Conservation (phyloP, 23 tunicate species). For the Pegea sp. region DNA sequence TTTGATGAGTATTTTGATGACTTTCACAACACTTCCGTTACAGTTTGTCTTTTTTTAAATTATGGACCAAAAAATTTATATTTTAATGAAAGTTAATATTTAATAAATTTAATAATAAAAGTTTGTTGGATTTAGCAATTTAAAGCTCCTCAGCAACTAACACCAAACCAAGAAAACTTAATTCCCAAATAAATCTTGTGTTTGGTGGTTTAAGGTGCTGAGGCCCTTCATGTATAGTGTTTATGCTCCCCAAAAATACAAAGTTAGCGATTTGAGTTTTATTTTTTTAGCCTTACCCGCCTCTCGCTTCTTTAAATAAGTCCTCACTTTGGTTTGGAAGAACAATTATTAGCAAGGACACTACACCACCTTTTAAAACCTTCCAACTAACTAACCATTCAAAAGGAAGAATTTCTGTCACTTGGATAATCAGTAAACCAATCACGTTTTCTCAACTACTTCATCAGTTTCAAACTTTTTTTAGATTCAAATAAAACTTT, state of each 20-base stretch:
- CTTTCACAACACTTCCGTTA: slow-evolving; percentile 53
- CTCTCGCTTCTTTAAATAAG: slow-evolving; percentile 58
- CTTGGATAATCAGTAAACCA: slow-evolving; percentile 36
- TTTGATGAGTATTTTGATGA: slow-evolving; percentile 62
- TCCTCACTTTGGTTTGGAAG: slow-evolving; percentile 59
- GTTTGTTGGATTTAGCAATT: too few relatives aligned
- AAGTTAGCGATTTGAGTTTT: neutral
- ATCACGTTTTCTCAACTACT: neutral
- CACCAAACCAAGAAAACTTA: too few relatives aligned
- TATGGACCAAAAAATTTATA: neutral
- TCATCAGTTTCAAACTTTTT: neutral
- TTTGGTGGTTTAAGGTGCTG: too few relatives aligned
- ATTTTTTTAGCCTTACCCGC: slow-evolving; percentile 42
- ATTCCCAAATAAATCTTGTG: too few relatives aligned
- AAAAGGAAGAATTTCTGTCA: slow-evolving; percentile 47
- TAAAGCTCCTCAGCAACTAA: too few relatives aligned
- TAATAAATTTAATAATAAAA: too few relatives aligned
- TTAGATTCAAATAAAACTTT: slow-evolving; percentile 37
- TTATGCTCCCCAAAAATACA: neutral
- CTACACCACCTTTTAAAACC: slow-evolving; percentile 1
- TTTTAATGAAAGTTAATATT: neutral
- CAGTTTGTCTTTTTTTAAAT: slow-evolving; percentile 12
- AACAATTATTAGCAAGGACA: neutral
- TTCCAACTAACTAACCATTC: slow-evolving; percentile 72
- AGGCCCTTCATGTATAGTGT: too few relatives aligned